Evolutionary conservation across 1,140 invertebrate genomes (phyloP), one percentile per base, ranked within the genome.

Genomic region (Scaptodrosophila lebanonensis): DNA sequence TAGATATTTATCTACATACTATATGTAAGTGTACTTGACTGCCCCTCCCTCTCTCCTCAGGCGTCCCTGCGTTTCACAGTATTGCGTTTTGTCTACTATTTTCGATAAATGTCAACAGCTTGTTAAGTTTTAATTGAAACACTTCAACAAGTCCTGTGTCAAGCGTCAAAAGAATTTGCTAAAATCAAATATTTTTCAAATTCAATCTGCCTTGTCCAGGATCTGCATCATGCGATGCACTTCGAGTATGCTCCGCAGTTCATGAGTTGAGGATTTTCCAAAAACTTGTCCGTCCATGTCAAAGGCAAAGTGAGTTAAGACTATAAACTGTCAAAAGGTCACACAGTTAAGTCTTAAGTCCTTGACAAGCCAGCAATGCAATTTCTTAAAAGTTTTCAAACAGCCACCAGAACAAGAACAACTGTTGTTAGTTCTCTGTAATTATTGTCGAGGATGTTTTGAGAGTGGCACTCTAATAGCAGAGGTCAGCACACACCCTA

Each of bases 41-140:
- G 50, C 48, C 30, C 44, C 3, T 25, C 22, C 22, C 3, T 25
- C 22, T 25, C 3, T 25, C 22, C 8, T n/a, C n/a, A n/a, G n/a
- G n/a, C n/a, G 22, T 25, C 22, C 8, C 3, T 25, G 3, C 22
- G 22, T 25, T 8, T 25, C n/a, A 8, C 22, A 25, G 64, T 47
- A 60, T 49, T 54, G 47, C 20, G 15, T 27, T 12, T 53, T 52
- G 58, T 54, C 51, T 32, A n/a, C 57, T 59, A 64, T 79, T 65
- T 82, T 79, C 73, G 69, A 77, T 77, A 68, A 73, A 58, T 79
- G 73, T 82, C 73, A 77, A 73, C 75, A 77, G 82, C 75, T 66
- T 79, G 52, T 66, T 75, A 79, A 77, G 64, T 82, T 82, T 69
- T 82, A 77, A 79, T 79, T 77, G 73, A 77, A 82, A 73, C 75